Evolutionary conservation across 1,140 invertebrate genomes (phyloP).

Genomic region (Luehdorfia chinensis): DNA sequence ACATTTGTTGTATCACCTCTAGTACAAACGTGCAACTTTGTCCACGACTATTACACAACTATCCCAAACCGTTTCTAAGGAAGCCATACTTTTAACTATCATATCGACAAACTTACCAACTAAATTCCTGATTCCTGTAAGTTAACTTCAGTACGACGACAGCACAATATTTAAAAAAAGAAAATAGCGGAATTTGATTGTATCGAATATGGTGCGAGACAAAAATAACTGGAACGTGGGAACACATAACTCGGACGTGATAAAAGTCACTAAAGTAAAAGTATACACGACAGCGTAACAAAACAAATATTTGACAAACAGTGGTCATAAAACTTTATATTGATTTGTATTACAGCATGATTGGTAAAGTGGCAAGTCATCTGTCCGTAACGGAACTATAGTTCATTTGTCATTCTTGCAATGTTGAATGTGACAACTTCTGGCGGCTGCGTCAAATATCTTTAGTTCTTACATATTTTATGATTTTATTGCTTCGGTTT

Average conservation of each 20-base stretch:
- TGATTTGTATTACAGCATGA: constrained; percentile 23
- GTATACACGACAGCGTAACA: constrained; percentile 14
- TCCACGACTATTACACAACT: constrained; percentile 34
- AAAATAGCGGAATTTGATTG: constrained; percentile 24
- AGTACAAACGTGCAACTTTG: constrained; percentile 47
- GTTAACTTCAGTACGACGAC: constrained; percentile 42
- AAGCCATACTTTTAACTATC: constrained; percentile 45
- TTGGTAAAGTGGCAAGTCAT: constrained; percentile 53
- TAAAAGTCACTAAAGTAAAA: constrained; percentile 16
- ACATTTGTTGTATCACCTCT: constrained; percentile 1
- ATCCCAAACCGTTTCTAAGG: constrained; percentile 32
- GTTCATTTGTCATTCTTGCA: constrained; percentile 50
- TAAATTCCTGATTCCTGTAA: constrained; percentile 37
- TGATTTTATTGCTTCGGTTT: constrained; percentile 29
- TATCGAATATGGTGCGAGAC: constrained; percentile 7
- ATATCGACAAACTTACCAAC: constrained; percentile 53
- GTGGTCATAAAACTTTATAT: constrained; percentile 15
- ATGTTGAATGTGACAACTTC: constrained; percentile 35
- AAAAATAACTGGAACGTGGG: constrained; percentile 17
- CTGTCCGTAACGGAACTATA: constrained; percentile 39
- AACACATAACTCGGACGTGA: constrained; percentile 3
- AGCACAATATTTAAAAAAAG: constrained; percentile 40
- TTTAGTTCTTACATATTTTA: constrained; percentile 36
- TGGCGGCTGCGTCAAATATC: constrained; percentile 39
- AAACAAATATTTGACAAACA: constrained; percentile 19